phyloP scores from a whole-genome alignment of 1,140 invertebrate genomes.

The Heliconius eleuchia region DNA sequence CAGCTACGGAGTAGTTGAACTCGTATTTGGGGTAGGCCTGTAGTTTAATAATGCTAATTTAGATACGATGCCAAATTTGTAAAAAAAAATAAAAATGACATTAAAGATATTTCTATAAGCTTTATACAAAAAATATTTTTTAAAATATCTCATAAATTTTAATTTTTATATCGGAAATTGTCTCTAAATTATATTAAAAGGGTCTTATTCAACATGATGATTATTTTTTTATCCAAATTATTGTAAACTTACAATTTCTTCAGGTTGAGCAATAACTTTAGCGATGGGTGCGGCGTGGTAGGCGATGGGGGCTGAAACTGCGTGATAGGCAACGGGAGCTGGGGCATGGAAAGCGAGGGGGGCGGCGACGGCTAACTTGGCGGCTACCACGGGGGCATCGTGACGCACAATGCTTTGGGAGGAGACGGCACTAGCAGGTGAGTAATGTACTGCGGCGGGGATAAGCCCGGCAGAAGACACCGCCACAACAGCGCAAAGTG shows the following conservation, averaged over 20 bases:
- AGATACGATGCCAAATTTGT: too few relatives aligned
- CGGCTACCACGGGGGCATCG: conserved; percentile 53
- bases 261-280: conserved; percentile 47
- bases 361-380: conserved; percentile 54
- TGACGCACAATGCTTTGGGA: conserved; percentile 64
- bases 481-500: conserved; percentile 52
- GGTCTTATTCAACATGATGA: too few relatives aligned
- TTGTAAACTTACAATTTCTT: conserved; percentile 54
- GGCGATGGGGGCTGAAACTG: conserved; percentile 37
- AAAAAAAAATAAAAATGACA: too few relatives aligned
- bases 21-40: conserved; percentile 73
- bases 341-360: conserved; percentile 48
- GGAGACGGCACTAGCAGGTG: conserved; percentile 55
- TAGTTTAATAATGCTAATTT: not conserved
- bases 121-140: too few relatives aligned
- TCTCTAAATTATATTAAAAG: not conserved
- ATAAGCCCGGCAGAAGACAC: conserved; percentile 55
- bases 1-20: conserved; percentile 78
- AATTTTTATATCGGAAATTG: not conserved
- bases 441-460: conserved; percentile 52
- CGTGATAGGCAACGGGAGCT: conserved; percentile 39
- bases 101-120: too few relatives aligned
- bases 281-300: conserved; percentile 48
- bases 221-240: too few relatives aligned
- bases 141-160: not conserved